A percentile compares a stretch with the other conserved stretches of the same genome.
Evolutionary conservation across 2,113 vertebrate species (phyloP).

Genomic region (Pongo pygmaeus): DNA sequence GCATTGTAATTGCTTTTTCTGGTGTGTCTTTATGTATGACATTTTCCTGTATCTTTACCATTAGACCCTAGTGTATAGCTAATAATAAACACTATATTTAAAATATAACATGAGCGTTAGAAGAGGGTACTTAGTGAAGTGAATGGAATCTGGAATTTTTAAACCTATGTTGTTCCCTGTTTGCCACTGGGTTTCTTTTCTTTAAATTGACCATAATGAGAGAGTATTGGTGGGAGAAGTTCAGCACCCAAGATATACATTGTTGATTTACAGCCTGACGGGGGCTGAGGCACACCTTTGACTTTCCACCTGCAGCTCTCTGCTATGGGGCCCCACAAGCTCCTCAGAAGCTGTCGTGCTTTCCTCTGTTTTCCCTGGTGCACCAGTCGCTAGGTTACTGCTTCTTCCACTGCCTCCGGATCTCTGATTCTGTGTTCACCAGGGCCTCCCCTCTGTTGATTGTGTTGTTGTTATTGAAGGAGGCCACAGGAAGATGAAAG

Average conservation of each 20-base stretch:
- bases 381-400: too few relatives aligned
- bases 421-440: not conserved
- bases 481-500: not conserved
- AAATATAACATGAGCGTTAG: not conserved
- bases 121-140: not conserved
- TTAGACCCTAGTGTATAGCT: not conserved
- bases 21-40: not conserved
- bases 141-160: not conserved
- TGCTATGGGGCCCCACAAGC: too few relatives aligned
- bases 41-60: conserved; percentile 1
- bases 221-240: not conserved
- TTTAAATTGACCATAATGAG: not conserved
- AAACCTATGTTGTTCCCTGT: not conserved
- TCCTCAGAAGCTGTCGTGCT: not conserved
- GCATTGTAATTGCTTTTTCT: not conserved
- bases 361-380: not conserved
- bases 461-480: not conserved
- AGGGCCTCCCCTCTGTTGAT: not conserved
- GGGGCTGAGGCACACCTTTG: not conserved
- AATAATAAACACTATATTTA: not conserved
- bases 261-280: not conserved
- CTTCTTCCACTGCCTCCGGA: too few relatives aligned
- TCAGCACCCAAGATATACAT: not conserved
- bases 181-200: not conserved
- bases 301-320: not conserved